A percentile compares a stretch with the other conserved stretches of the same genome.
Conservation (phyloP, 2,113 vertebrate species). For the Lontra canadensis region DNA sequence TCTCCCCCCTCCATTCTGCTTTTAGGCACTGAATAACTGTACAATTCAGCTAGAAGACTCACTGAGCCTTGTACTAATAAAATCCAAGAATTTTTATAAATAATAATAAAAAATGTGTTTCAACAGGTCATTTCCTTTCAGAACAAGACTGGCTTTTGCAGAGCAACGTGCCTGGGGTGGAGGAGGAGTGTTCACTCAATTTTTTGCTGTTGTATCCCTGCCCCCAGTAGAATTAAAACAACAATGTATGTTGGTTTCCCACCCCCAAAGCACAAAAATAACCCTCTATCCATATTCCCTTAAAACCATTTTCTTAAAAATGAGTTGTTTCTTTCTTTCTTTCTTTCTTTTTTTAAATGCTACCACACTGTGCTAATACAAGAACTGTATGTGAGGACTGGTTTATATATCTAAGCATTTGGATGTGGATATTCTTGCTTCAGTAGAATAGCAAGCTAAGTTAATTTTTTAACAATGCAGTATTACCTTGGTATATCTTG, state of each 20-base stretch:
- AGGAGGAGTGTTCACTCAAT: background rate
- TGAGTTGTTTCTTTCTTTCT: background rate
- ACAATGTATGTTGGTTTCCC: background rate
- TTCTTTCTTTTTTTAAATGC: background rate
- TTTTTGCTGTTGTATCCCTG: conserved; percentile 13
- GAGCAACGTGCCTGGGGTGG: background rate
- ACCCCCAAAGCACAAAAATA: background rate
- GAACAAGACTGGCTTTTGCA: conserved; percentile 33
- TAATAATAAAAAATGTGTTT: conserved; percentile 80
- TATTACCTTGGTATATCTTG: conserved; percentile 84
- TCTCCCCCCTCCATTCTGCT: conserved; percentile 65
- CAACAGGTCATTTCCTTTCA: conserved; percentile 68
- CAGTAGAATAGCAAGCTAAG: conserved; percentile 79
- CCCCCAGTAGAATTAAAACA: background rate
- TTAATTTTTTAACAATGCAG: conserved; percentile 84
- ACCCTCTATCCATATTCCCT: background rate
- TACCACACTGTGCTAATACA: background rate
- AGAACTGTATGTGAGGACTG: background rate
- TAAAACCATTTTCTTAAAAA: background rate
- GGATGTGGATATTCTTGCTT: conserved; percentile 47
- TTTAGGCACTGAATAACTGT: conserved; percentile 58
- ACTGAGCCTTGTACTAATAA: conserved; percentile 64
- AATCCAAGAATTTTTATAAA: conserved; percentile 83
- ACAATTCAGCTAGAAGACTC: conserved; percentile 66
- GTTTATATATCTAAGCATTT: conserved; percentile 32